Conservation (phyloP, 2,888 invertebrate species). For the Rutpela maculata region DNA sequence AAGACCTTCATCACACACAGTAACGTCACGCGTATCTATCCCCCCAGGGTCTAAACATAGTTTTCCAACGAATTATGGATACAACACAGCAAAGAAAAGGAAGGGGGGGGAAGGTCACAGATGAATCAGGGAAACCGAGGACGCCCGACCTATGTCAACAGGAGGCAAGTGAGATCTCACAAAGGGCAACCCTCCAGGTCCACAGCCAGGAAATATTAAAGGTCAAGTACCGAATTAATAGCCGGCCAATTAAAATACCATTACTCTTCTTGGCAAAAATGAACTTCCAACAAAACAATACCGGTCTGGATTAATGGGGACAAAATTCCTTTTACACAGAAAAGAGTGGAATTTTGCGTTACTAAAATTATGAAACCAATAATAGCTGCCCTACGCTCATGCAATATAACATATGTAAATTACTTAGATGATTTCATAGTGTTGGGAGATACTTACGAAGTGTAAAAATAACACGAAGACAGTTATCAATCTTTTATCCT, state of each 20-base stretch:
- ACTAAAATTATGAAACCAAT: no score
- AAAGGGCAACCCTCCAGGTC: conserved; percentile 36
- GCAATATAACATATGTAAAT: no score
- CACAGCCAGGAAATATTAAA: background rate
- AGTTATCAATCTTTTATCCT: background rate
- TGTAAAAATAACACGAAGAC: background rate
- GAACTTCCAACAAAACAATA: no score
- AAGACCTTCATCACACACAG: no score
- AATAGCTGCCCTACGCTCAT: no score
- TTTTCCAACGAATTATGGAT: background rate
- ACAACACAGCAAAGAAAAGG: no score
- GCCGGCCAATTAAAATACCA: conserved; percentile 26
- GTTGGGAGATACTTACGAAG: no score
- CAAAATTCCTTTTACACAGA: conserved; percentile 12
- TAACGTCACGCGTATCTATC: no score
- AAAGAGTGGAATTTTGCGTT: no score
- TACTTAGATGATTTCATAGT: no score
- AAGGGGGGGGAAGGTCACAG: background rate
- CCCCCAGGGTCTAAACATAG: no score
- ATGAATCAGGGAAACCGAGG: background rate
- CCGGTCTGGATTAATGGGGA: conserved; percentile 40
- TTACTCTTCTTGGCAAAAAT: conserved; percentile 19
- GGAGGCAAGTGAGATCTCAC: conserved; percentile 23
- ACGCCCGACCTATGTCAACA: background rate
- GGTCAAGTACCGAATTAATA: conserved; percentile 11